phyloP scores from a whole-genome alignment of 2,888 invertebrate species.

The Cataglyphis cursor region DNA sequence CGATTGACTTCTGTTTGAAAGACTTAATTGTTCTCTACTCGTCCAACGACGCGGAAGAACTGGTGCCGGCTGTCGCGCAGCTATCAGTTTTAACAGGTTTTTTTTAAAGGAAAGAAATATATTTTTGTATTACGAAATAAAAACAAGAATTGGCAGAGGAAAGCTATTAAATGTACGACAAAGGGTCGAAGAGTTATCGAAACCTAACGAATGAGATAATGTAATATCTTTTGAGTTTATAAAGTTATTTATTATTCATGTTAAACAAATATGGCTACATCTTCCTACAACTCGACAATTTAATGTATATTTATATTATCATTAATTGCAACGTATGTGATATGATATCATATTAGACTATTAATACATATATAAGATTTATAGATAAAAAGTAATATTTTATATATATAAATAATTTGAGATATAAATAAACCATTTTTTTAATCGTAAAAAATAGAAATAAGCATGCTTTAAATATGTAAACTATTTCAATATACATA shows the following conservation, averaged over 20 bases:
- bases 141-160: slow-evolving; percentile 2
- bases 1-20: neutral
- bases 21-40: slow-evolving; percentile 24
- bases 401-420: neutral
- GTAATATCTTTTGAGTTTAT: neutral
- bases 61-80: slow-evolving; percentile 53
- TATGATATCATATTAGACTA: neutral
- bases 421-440: neutral
- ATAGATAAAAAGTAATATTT: neutral
- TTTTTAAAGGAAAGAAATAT: slow-evolving; percentile 44
- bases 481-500: neutral
- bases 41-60: slow-evolving; percentile 56
- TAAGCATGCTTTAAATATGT: neutral
- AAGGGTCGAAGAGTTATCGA: slow-evolving; percentile 61
- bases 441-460: neutral
- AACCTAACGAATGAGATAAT: neutral
- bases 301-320: neutral
- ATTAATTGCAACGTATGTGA: neutral
- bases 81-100: slow-evolving; percentile 61
- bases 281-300: neutral
- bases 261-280: neutral
- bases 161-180: neutral
- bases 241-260: neutral
- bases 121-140: slow-evolving; percentile 8
- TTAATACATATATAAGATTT: neutral